Conservation (phyloP, 2,113 vertebrate genomes). For the Platysteira castanea region DNA sequence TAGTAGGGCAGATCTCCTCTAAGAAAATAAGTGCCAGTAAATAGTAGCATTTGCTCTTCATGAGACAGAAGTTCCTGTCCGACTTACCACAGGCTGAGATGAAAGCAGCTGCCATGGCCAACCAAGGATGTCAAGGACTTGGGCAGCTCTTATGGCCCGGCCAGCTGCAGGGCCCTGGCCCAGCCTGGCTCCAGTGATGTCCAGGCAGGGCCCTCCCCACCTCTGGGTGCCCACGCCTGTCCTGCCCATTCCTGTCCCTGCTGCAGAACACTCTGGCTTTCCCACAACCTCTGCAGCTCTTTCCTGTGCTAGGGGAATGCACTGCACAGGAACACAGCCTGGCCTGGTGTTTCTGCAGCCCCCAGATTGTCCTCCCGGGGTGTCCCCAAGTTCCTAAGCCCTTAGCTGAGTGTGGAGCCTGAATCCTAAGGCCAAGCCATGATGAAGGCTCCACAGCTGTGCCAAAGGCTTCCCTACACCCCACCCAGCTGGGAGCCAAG, state of each 20-base stretch:
- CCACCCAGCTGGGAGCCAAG: fast-evolving
- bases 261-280: fast-evolving
- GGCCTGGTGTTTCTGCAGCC: fast-evolving
- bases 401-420: fast-evolving
- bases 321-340: neutral
- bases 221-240: fast-evolving
- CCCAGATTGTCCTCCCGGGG: fast-evolving
- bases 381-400: neutral
- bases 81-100: fast-evolving
- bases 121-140: fast-evolving
- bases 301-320: fast-evolving
- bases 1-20: neutral
- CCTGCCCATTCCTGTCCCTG: neutral
- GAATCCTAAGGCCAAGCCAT: fast-evolving
- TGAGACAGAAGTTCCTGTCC: neutral
- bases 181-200: fast-evolving
- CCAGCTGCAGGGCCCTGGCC: fast-evolving
- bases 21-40: neutral
- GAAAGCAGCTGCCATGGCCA: neutral
- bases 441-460: fast-evolving
- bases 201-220: fast-evolving
- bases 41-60: neutral
- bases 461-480: neutral
- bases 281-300: fast-evolving
- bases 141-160: neutral